phyloP scores from a whole-genome alignment of 2,797 vertebrate species.

The Thamnophis elegans region DNA sequence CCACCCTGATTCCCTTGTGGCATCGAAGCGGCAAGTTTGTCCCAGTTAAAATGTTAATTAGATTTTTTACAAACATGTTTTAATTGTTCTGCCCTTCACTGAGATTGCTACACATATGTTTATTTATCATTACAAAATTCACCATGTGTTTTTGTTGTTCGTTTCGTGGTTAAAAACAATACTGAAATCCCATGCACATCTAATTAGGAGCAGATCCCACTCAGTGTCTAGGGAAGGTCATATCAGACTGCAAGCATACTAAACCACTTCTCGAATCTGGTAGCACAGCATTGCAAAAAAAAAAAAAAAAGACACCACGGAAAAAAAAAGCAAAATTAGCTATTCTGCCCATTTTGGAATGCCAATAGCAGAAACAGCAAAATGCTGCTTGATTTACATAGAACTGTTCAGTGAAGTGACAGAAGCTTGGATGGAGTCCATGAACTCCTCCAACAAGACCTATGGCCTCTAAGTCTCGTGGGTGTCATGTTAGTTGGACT shows the following conservation, averaged over 20 bases:
- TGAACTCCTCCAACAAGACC: not conserved
- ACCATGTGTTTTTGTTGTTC: slow-evolving; percentile 55
- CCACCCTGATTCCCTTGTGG: slow-evolving; percentile 60
- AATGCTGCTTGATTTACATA: not conserved
- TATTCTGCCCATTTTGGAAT: not conserved
- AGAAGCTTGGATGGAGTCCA: not conserved
- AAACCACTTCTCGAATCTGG: not conserved
- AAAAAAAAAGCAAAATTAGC: not conserved
- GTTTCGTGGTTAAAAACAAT: slow-evolving; percentile 60
- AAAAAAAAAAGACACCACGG: no score
- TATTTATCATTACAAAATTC: slow-evolving; percentile 75
- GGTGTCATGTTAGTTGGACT: not conserved
- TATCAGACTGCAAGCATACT: not conserved
- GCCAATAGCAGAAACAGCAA: not conserved
- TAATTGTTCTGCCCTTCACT: slow-evolving; percentile 65
- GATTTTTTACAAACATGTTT: slow-evolving; percentile 72
- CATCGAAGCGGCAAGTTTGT: slow-evolving; percentile 65
- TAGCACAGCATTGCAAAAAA: not conserved
- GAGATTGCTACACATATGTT: slow-evolving; percentile 68
- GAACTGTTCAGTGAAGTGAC: not conserved
- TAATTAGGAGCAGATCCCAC: not conserved
- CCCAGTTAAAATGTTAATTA: slow-evolving; percentile 77
- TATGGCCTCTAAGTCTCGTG: not conserved
- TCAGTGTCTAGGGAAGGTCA: not conserved
- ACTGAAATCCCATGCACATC: slow-evolving; percentile 58